phyloP scores from a whole-genome alignment of 2,888 invertebrate species.

The Drosophila leonis region DNA sequence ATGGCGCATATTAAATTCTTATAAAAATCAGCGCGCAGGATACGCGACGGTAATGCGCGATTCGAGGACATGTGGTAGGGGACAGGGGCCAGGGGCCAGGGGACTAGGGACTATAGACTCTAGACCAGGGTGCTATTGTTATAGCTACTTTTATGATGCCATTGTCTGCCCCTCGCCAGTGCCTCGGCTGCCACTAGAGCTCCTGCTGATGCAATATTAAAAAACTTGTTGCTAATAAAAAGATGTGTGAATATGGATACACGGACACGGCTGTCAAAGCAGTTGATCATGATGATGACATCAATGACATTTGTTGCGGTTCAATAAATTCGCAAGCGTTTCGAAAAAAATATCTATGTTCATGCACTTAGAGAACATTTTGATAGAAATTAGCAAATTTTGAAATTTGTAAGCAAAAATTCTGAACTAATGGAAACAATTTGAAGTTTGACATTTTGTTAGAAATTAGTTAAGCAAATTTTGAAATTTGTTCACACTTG shows the following conservation, averaged over 20 bases:
- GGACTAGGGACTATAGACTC: not conserved
- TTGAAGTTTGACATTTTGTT: too few relatives aligned
- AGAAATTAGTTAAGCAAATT: too few relatives aligned
- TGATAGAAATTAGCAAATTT: too few relatives aligned
- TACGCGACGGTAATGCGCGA: slow-evolving; percentile 49
- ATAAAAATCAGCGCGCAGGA: slow-evolving; percentile 65
- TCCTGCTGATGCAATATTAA: slow-evolving; percentile 71
- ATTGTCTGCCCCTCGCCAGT: slow-evolving; percentile 41
- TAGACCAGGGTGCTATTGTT: slow-evolving; percentile 66
- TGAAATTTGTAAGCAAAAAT: too few relatives aligned
- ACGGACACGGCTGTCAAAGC: slow-evolving; percentile 45
- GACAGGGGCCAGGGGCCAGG: not conserved
- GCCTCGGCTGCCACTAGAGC: slow-evolving; percentile 18
- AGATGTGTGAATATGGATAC: slow-evolving; percentile 44
- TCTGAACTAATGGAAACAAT: too few relatives aligned
- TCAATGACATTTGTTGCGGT: slow-evolving; percentile 80
- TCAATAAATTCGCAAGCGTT: slow-evolving; percentile 77
- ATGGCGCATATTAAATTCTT: slow-evolving; percentile 79
- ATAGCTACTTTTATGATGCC: slow-evolving; percentile 60
- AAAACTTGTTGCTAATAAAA: slow-evolving; percentile 81
- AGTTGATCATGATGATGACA: slow-evolving; percentile 62
- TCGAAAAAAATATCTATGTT: slow-evolving; percentile 27
- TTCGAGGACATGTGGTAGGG: slow-evolving; percentile 34
- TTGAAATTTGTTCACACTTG: too few relatives aligned
- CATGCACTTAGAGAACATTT: slow-evolving; percentile 2